Percentiles rank a stretch among this genome's conserved stretches.
These are phyloP conservation scores for Melanotaenia duboulayi DNA, from an alignment of 2,113 vertebrate species.

Conservation along the genomic window DNA sequence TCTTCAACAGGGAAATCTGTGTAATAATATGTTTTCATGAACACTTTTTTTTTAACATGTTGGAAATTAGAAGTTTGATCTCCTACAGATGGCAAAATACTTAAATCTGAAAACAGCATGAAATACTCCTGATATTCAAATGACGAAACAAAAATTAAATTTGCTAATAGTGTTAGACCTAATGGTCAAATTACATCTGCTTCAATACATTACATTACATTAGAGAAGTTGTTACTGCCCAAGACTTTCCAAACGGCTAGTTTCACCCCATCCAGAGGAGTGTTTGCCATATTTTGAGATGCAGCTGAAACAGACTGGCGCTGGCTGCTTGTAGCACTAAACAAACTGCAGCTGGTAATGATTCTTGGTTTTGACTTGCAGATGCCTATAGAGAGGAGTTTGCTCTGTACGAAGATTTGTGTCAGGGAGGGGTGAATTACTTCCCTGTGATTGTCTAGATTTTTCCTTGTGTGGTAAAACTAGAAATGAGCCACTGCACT, in stretches of 20 bases:
- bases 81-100: not conserved
- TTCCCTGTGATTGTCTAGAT: constrained; percentile 8
- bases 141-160: not conserved
- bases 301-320: constrained; percentile 1
- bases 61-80: not conserved
- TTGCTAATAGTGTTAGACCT: not conserved
- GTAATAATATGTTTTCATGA: constrained; percentile 20
- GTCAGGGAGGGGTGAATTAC: constrained; percentile 8
- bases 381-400: not conserved
- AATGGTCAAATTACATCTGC: not conserved
- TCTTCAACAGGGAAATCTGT: constrained; percentile 29
- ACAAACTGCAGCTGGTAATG: constrained; percentile 4
- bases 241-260: not conserved
- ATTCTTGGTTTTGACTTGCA: constrained; percentile 4
- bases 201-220: not conserved
- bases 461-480: not conserved
- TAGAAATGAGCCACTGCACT: constrained; percentile 10
- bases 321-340: not conserved
- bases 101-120: not conserved
- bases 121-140: not conserved
- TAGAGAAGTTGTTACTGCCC: not conserved
- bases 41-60: constrained; percentile 4
- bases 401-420: not conserved
- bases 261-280: not conserved
- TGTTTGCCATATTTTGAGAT: not conserved